phyloP scores from a whole-genome alignment of 1,140 invertebrate species.

The Oreohelix idahoensis region DNA sequence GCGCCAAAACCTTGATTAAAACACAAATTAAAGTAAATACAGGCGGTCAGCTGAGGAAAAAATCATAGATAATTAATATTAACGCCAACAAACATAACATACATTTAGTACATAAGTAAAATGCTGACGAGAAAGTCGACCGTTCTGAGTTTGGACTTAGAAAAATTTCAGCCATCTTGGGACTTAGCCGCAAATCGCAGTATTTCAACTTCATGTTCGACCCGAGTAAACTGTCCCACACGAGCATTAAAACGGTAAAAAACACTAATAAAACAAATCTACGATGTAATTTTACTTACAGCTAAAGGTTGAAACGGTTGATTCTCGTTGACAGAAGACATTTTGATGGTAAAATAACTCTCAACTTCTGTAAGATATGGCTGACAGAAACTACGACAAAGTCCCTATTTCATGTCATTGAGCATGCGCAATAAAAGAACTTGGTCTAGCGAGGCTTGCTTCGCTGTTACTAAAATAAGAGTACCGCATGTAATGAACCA shows the following conservation, averaged over 20 bases:
- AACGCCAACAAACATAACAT: no score
- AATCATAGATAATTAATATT: no score
- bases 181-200: constrained; percentile 31
- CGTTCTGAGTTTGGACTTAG: constrained; percentile 18
- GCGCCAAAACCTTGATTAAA: neutral
- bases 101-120: no score
- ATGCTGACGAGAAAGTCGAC: no score
- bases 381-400: constrained; percentile 15
- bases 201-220: neutral
- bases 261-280: neutral
- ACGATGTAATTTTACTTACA: no score
- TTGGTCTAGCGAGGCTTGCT: neutral
- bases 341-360: no score
- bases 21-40: neutral
- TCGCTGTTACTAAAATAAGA: no score
- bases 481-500: no score
- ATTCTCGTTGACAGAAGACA: no score
- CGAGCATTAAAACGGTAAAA: neutral
- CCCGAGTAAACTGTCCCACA: neutral
- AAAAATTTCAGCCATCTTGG: constrained; percentile 41
- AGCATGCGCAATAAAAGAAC: constrained; percentile 39
- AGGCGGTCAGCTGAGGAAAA: no score
- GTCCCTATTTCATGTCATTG: constrained; percentile 37
- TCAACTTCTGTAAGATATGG: neutral
- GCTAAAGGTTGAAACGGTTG: no score